These are phyloP conservation scores for Oreotrochilus melanogaster DNA, from an alignment of 2,113 vertebrate genomes.

Conservation along the genomic window DNA sequence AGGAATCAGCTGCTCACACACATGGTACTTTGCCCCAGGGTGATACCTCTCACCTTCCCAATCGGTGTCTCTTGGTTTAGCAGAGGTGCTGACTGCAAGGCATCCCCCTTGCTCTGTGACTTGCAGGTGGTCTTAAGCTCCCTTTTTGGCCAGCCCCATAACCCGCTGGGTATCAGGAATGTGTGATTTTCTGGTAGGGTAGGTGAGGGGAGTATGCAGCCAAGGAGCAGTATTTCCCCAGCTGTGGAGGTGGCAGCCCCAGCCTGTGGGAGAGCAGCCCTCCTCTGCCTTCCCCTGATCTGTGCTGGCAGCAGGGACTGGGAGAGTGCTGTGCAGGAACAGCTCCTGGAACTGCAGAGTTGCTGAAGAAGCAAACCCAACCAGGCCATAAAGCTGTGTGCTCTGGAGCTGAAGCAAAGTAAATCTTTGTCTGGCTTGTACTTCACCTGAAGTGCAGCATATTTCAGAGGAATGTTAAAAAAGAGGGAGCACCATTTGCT, in stretches of 20 bases:
- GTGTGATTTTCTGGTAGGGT: neutral
- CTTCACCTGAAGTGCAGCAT: neutral
- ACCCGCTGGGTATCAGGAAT: neutral
- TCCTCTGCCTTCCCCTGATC: accelerated
- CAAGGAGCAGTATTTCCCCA: neutral
- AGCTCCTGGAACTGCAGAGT: neutral
- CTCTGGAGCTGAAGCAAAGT: neutral
- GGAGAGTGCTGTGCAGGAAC: neutral
- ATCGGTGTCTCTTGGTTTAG: accelerated
- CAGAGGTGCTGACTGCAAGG: neutral
- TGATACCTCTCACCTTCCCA: neutral
- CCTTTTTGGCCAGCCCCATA: neutral
- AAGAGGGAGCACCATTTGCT: neutral
- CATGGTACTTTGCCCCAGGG: neutral
- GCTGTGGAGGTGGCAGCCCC: neutral
- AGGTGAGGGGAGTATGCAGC: neutral
- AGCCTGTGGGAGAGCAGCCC: neutral
- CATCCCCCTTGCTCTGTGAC: neutral
- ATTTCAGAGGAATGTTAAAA: neutral
- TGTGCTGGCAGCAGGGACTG: neutral
- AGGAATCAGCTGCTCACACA: neutral
- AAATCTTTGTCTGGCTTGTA: neutral
- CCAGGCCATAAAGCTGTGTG: neutral
- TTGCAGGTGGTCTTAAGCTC: neutral
- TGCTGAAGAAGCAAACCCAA: neutral